Evolutionary conservation across 1,140 invertebrate species (phyloP), one percentile per base, ranked within the genome.

Genomic region (Zaprionus capensis): DNA sequence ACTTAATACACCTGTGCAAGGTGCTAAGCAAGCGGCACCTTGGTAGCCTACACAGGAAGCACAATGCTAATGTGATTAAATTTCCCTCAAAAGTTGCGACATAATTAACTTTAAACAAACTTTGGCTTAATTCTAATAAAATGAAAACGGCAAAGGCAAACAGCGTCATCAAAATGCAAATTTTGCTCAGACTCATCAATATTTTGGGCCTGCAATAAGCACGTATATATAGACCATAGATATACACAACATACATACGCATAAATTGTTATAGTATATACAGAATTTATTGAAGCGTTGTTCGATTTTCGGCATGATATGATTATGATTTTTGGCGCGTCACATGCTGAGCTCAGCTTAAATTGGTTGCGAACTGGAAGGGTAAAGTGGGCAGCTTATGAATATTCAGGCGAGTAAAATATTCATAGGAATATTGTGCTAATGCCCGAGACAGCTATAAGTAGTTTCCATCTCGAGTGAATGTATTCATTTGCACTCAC

Each of bases 91-190:
- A 71, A 75, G 59, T 71, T 59, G 59, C 53, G 57, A 49, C 46
- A 61, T 69, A 74, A 74, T 74, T 74, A 74, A 63, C 20, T 74
- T 74, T 69, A 62, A 58, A 31, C 72, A 71, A 75, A 75, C 72
- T 75, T 75, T 71, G 71, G 20, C 57, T 75, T 75, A 75, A 75
- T 75, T 75, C 71, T 34, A 63, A 59, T 53, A 64, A 64, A 57
- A 14, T 22, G 22, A 63, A 61, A 41, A 20, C 5, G 6, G 9
- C 49, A 26, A 41, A 46, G 6, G 14, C 53, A 24, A 38, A 31
- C 36, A 26, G 31, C 41, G 44, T 75, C 67, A 75, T 64, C 72
- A 75, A 75, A 55, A 75, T 75, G 72, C 72, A 75, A 71, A 75
- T 75, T 63, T 46, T 20, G 0, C 28, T 12, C 46, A 64, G 46